Percentiles rank a stretch among this genome's conserved stretches.
These are phyloP conservation scores for Psittacula cyanocephala DNA, from an alignment of 2,113 vertebrate genomes.

Conservation along the genomic window DNA sequence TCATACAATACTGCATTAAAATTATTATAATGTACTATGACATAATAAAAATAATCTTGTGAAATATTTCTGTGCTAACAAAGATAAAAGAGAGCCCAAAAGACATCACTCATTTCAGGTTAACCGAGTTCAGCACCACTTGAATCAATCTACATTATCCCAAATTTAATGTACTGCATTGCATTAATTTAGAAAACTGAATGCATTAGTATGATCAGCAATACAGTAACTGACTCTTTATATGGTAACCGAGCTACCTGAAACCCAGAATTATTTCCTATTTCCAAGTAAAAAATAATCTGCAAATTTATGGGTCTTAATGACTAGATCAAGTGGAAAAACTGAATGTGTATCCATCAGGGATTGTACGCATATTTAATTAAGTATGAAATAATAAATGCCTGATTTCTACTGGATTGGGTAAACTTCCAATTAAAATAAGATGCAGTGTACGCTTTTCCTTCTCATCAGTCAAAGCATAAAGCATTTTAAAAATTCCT, in stretches of 20 bases:
- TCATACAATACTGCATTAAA: background rate
- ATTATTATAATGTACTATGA: background rate
- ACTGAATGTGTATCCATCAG: constrained; percentile 49
- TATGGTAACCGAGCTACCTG: background rate
- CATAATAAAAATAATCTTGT: background rate
- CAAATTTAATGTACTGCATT: background rate
- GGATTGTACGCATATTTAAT: constrained; percentile 64
- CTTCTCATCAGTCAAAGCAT: constrained; percentile 74
- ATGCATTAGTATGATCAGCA: background rate
- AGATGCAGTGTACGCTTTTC: constrained; percentile 58
- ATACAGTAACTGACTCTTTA: background rate
- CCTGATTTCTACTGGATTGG: constrained; percentile 65
- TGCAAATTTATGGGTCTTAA: constrained; percentile 47
- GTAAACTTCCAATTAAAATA: constrained; percentile 78
- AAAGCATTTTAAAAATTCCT: constrained; percentile 72
- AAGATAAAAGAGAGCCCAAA: background rate
- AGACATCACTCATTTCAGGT: background rate
- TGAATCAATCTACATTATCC: background rate
- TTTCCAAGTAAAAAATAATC: constrained; percentile 47
- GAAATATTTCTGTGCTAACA: background rate
- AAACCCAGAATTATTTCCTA: background rate
- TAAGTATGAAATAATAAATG: constrained; percentile 72
- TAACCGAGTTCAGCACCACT: background rate
- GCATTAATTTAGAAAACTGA: background rate
- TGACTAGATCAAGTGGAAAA: constrained; percentile 31